Base-by-base conservation (phyloP, 1,140 invertebrate genomes). In the Cephus cinctus region DNA sequence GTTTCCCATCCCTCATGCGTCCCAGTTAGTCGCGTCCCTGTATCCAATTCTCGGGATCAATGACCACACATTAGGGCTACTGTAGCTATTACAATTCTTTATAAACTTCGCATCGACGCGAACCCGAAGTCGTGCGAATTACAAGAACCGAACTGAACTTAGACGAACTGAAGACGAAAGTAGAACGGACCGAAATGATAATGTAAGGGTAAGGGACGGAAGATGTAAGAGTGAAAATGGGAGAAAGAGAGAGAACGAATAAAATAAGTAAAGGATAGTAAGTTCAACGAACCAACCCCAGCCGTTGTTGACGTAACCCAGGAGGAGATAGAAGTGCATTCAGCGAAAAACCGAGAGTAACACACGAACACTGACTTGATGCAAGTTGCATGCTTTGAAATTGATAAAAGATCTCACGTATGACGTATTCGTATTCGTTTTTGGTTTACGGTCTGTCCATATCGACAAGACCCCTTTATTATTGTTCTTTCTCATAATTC, bases 331-430 rank as follows among this genome's bases (percentile, higher is more conserved):
- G n/a, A n/a, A 30, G 27, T 9, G 16, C 35, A 36, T 36, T 36
- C 35, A 36, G 35, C 35, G 35, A 36, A 16, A 36, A 36, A 36
- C 15, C 57, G 61, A 48, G 44, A 43, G 50, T 59, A 63, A 61
- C 62, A 65, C 65, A 65, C 61, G 63, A 68, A 68, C 65, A 68
- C 63, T 65, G 55, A 57, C 51, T 56, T 58, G 57, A 68, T 68
- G 65, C 65, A 68, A 61, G 58, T n/a, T 59, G 57, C 65, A 68
- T 68, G 65, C 65, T n/a, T n/a, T 68, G 52, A 47, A 67, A 46
- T 50, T 47, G 27, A 50, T n/a, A 30, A 30, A 30, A 30, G 27
- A 30, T 30, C 27, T 30, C 8, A 30, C 9, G 8, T 30, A 12
- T 9, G 12, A 8, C 8, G 8, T 30, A 9, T 30, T n/a, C n/a